phyloP scores from a whole-genome alignment of 2,888 invertebrate genomes.

The Tholera decimalis region DNA sequence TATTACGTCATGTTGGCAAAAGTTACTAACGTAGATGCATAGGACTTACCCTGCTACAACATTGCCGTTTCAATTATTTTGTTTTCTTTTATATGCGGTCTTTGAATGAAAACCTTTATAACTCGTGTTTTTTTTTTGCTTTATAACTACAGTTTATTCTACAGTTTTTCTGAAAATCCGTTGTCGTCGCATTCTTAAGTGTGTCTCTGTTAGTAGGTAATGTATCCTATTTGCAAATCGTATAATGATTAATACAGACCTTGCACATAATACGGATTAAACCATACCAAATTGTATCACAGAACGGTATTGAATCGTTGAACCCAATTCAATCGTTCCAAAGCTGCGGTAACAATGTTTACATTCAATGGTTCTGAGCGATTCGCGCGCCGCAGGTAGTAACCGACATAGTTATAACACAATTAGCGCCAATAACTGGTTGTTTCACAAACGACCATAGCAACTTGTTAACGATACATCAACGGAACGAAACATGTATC shows the following conservation, averaged over 20 bases:
- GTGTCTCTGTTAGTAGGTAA: neutral
- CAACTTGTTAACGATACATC: slow-evolving; percentile 26
- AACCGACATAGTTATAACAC: slow-evolving; percentile 14
- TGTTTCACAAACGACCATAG: slow-evolving; percentile 18
- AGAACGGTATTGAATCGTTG: neutral
- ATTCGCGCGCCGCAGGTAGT: slow-evolving; percentile 29
- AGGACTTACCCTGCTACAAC: neutral
- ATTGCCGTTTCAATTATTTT: neutral
- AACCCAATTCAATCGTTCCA: slow-evolving; percentile 12
- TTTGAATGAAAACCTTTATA: neutral
- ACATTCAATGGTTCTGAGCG: slow-evolving; percentile 27
- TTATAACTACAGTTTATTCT: neutral
- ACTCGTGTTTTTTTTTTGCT: neutral
- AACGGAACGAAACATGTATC: neutral
- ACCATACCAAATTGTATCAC: slow-evolving; percentile 1
- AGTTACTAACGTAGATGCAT: neutral
- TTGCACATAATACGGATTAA: neutral
- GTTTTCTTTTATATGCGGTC: neutral
- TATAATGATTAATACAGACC: neutral
- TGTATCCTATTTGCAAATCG: neutral
- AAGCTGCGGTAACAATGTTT: slow-evolving; percentile 47
- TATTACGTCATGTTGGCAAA: neutral
- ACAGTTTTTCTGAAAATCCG: too few species aligned
- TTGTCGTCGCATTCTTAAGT: neutral
- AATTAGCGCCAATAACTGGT: slow-evolving; percentile 8